Base-by-base conservation (phyloP, 2,888 invertebrate species). In the Punctoribates punctum region DNA sequence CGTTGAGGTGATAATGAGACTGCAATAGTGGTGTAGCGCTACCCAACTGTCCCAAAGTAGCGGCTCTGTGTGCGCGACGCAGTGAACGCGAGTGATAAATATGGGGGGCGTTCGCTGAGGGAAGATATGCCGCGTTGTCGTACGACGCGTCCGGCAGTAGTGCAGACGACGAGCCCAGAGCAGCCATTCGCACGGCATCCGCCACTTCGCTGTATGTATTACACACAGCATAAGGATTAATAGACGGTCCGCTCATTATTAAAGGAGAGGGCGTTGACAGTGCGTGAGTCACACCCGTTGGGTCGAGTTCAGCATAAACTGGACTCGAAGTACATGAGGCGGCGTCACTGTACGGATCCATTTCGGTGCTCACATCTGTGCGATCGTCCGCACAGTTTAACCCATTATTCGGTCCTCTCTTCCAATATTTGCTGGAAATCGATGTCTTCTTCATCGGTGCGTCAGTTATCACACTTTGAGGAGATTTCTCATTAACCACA, bases 281-380 rank as follows among this genome's bases (percentile, higher is more conserved):
- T 6, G 73, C 48, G 20, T 74, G 23, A 75, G 60, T 48, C 0
- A 57, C 51, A 48, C 74, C 77, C 25, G 73, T 29, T 5, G 77
- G 67, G 54, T 78, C 78, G n/a, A 78, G 42, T 77, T 78, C 78
- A 42, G 78, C 78, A 29, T 78, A 78, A 11, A 78, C 78, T 5
- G 78, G 77, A 62, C 78, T 78, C 15, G 76, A 76, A n/a, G 77
- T 78, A 60, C 78, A 77, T 51, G 75, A 78, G 15, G 73, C 75
- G n/a, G 62, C 77, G 38, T 78, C 77, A 65, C 73, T 75, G 42
- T 78, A 77, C 8, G 76, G 76, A 34, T 77, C 77, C 20, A 77
- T 77, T 15, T 65, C 60, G 9, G 72, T 51, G 46, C 73, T 73
- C 0, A 75, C 20, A 38, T 75, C 75, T 15, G 42, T 57, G 20